These are phyloP conservation scores for Piaya cayana DNA, from an alignment of 2,113 vertebrate species.

Conservation along the genomic window DNA sequence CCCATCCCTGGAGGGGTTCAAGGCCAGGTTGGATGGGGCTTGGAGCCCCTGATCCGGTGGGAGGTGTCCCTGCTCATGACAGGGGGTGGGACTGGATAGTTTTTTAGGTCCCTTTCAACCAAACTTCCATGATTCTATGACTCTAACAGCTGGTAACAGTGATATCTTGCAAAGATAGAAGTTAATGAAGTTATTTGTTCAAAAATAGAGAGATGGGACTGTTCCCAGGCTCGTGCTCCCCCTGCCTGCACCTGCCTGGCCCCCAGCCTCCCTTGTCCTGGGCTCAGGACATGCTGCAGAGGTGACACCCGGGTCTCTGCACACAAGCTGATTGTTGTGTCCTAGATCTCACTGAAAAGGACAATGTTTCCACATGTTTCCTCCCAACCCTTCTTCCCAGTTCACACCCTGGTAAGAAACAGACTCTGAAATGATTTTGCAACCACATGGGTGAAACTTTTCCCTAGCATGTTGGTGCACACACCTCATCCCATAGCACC, in stretches of 20 bases:
- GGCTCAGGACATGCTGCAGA: neutral
- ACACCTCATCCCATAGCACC: no score
- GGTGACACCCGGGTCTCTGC: no score
- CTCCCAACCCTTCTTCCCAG: neutral
- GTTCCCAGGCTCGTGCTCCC: neutral
- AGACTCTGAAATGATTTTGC: neutral
- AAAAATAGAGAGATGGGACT: neutral
- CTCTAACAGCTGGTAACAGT: neutral
- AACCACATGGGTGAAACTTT: no score
- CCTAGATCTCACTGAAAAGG: neutral
- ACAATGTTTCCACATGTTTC: rapidly evolving
- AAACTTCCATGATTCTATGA: no score
- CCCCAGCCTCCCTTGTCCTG: neutral
- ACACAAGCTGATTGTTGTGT: rapidly evolving
- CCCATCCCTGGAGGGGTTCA: no score
- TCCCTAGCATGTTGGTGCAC: rapidly evolving
- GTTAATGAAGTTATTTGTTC: neutral
- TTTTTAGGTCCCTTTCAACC: no score
- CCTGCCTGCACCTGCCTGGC: neutral
- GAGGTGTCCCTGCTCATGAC: no score
- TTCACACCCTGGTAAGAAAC: rapidly evolving
- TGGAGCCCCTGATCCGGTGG: no score
- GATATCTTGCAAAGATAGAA: neutral
- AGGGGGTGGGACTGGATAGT: no score
- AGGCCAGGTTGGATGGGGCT: no score